A percentile compares a stretch with the other conserved stretches of the same genome.
Evolutionary conservation across 2,113 vertebrate species (phyloP).

Genomic region (Butastur rufipennis): DNA sequence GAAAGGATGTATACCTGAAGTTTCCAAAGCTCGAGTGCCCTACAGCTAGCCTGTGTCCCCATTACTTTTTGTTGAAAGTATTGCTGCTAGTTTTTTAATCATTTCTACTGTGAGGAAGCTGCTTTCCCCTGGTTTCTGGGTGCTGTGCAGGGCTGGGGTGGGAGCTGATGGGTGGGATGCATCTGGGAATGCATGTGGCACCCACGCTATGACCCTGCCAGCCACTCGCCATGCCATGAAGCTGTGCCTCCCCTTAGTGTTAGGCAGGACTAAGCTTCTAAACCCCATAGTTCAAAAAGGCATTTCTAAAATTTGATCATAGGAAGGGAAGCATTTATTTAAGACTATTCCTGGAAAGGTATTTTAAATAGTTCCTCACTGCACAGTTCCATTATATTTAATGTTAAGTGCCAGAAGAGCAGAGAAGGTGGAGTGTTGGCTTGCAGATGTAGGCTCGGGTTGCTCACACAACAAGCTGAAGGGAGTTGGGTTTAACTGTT

Average conservation of each 20-base stretch:
- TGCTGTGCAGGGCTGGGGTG: background rate
- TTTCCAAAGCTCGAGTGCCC: background rate
- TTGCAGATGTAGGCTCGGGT: background rate
- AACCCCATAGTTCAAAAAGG: background rate
- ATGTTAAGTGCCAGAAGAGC: background rate
- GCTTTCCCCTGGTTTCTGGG: background rate
- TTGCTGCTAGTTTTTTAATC: background rate
- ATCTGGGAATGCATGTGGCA: background rate
- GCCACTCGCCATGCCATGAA: rapidly evolving
- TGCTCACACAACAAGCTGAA: background rate
- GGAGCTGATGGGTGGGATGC: background rate
- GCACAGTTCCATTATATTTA: background rate
- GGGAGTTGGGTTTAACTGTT: background rate
- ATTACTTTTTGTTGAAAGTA: background rate
- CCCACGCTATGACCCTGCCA: background rate
- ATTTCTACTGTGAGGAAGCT: background rate
- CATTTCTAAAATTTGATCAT: background rate
- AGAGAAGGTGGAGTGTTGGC: background rate
- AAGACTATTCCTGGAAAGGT: background rate
- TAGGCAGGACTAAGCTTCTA: background rate
- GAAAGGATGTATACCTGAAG: background rate
- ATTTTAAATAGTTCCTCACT: background rate
- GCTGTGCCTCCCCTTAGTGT: background rate
- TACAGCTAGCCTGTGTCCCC: background rate
- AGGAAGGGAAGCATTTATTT: background rate